Base-by-base conservation (phyloP, 2,888 invertebrate species). In the Ypsolopha scabrella region DNA sequence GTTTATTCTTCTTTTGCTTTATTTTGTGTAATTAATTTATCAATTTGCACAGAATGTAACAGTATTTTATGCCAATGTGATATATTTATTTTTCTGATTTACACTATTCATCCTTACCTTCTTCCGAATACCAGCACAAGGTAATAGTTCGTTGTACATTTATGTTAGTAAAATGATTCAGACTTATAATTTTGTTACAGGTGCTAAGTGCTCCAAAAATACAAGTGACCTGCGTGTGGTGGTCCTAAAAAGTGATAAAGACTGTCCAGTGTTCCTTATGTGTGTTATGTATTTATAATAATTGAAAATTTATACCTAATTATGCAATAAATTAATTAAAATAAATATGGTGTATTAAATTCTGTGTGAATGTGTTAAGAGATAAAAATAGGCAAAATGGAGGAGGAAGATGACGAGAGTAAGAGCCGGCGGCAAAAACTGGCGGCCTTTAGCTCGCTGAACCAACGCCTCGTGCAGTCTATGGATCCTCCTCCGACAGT, bases 191-290 rank as follows among this genome's bases (percentile, higher is more conserved):
- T 76, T 85, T 85, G 83, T 86, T 85, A 58, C 86, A 86, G 85
- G 77, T 83, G 73, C 69, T 35, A 43, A 8, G 8, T 11, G 13
- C 65, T 67, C 68, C 69, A 65, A 68, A 64, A 59, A 67, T 67
- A 71, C 72, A 70, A 50, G 43, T 50, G 35, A 43, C 36, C 41
- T 8, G 43, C 63, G 70, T 72, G 75, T 73, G 76, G 79, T 79
- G 78, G 67, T 75, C 65, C 68, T 70, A 75, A 77, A 79, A 75
- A 78, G 85, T 83, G 82, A 81, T 80, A 81, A 85, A 86, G 83
- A 86, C 85, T 83, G 82, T 74, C 75, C 75, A 81, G 83, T 85
- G 85, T 81, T 83, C 80, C 80, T 77, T 80, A 76, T 74, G 70
- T 75, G 75, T 80, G 69, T 75, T 69, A 69, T 66, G 65, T 72